Percentiles rank a stretch among this genome's conserved stretches.
These are phyloP conservation scores for Lampropteryx suffumata DNA, from an alignment of 2,888 invertebrate species.

Conservation along the genomic window DNA sequence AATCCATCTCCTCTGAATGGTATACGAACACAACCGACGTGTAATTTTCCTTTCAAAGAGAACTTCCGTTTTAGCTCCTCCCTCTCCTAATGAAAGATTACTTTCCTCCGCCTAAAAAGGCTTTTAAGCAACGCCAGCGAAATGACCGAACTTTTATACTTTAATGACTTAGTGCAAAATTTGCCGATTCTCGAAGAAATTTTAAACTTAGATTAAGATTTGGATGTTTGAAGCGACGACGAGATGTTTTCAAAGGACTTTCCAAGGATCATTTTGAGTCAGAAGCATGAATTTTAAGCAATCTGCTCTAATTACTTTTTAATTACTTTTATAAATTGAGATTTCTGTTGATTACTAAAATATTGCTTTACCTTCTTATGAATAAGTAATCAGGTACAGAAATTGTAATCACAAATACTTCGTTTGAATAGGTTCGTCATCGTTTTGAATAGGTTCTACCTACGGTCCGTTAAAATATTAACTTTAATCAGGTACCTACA, in stretches of 20 bases:
- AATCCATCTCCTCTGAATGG: constrained; percentile 74
- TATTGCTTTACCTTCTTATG: constrained; percentile 18
- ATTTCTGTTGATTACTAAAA: constrained; percentile 33
- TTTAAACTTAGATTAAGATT: constrained; percentile 83
- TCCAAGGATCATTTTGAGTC: constrained; percentile 64
- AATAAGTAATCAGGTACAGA: constrained; percentile 19
- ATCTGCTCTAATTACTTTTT: constrained; percentile 78
- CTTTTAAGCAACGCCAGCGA: constrained; percentile 81
- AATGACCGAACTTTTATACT: constrained; percentile 83
- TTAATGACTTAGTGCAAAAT: constrained; percentile 83
- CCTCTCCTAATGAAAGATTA: constrained; percentile 82
- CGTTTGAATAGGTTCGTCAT: too few species aligned
- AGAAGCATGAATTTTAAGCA: constrained; percentile 75
- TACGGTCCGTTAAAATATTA: too few species aligned
- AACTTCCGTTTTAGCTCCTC: constrained; percentile 82
- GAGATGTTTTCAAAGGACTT: constrained; percentile 70
- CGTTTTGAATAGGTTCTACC: too few species aligned
- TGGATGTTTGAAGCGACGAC: constrained; percentile 72
- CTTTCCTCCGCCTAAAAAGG: constrained; percentile 82
- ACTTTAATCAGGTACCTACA: too few species aligned
- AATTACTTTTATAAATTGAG: constrained; percentile 71
- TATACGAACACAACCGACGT: constrained; percentile 74
- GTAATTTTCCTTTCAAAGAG: constrained; percentile 82
- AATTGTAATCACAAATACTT: too few species aligned
- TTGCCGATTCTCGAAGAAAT: constrained; percentile 80